Evolutionary conservation across 2,113 vertebrate species (phyloP).

Genomic region (Noturus placidus): DNA sequence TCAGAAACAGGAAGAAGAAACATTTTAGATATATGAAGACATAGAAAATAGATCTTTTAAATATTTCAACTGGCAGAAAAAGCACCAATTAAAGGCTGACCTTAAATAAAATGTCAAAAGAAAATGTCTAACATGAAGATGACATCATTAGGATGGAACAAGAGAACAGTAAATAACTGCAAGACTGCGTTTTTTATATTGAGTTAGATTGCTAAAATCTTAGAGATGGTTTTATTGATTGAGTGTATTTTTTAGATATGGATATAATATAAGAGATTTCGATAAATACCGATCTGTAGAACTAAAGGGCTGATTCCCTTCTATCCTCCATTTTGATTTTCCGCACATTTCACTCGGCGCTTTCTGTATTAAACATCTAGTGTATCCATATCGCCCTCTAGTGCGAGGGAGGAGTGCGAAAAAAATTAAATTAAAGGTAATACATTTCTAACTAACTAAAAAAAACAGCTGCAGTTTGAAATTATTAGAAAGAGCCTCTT

Average conservation of each 20-base stretch:
- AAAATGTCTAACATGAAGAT: background rate
- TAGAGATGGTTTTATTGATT: too few species aligned
- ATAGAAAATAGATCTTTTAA: background rate
- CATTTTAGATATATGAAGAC: background rate
- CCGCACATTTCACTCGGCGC: background rate
- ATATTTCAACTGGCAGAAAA: background rate
- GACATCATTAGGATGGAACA: background rate
- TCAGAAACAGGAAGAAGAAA: background rate
- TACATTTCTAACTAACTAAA: background rate
- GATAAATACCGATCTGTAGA: background rate
- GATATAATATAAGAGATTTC: background rate
- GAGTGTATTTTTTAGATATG: background rate
- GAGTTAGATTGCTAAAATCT: background rate
- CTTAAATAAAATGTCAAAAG: background rate
- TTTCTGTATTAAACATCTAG: background rate
- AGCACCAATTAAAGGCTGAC: background rate
- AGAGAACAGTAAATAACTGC: background rate
- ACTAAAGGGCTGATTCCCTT: background rate
- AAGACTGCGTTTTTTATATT: background rate
- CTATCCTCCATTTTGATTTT: background rate
- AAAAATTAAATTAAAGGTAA: background rate
- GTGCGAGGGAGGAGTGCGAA: background rate
- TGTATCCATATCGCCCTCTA: background rate
- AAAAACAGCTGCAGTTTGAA: background rate
- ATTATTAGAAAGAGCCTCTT: background rate